Evolutionary conservation across 35 echinoderm and acorn worm species (phyloP), one percentile per base, ranked within the genome.

Genomic region (Strongylocentrotus purpuratus): DNA sequence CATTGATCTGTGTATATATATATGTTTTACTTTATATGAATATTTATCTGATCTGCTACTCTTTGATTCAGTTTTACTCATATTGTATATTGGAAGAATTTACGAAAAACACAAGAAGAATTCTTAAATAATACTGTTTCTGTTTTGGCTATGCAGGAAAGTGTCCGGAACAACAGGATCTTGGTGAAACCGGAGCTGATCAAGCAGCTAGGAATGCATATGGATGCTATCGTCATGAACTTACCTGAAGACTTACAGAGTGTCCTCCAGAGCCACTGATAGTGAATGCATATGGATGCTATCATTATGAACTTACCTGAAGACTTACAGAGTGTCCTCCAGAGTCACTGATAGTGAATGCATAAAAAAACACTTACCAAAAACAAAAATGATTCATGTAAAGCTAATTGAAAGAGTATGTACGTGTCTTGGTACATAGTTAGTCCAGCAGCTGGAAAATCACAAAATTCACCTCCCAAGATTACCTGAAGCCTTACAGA

Each of bases 171-270:
- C 31, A 95, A 95, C 31, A 94, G 96, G 47, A 91, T 99, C 32
- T 93, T 95, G 20, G 98, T 99, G 0, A 99, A 97, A 86, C 96
- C 97, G 89, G 98, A 99, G 48, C 58, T 97, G 71, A 94, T 97
- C 32, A 95, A 96, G 33, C 96, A 96, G 88, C 94, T 99, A 47
- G 87, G 94, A 61, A 22, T 86, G 11, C 97, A 97, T 20, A 96
- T 97, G 60, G 97, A 97, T 8, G 46, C 96, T 45, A 97, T 99
- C 92, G 97, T 99, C 46, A 91, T 45, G 25, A 96, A 97, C 9
- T 45, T 99, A 94, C 98, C 98, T n/a, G 96, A 97, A n/a, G 98
- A 99, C 60, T 92, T 99, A 78, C 97, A 97, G 65, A 87, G 88
- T 59, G 97, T 99, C 32, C 94, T 99, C 31, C 94, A 99, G 47